Conservation (phyloP, 1,140 invertebrate genomes). For the Drosophila parabipectinata region DNA sequence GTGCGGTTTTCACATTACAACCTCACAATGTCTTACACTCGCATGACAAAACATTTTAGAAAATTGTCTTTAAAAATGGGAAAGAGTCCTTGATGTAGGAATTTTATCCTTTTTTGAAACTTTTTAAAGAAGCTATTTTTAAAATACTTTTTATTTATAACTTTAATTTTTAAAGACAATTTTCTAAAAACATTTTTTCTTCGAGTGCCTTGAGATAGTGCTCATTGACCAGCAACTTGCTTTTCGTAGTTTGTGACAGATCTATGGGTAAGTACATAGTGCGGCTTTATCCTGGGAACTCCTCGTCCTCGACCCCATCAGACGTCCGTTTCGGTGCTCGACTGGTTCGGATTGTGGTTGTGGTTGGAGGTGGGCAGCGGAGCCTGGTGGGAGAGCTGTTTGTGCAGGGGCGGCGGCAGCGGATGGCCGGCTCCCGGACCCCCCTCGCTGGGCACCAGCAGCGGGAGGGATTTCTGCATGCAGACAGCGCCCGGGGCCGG, state of each 20-base stretch:
- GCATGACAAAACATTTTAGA: neutral
- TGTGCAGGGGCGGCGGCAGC: constrained; percentile 49
- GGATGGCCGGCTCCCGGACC: constrained; percentile 4
- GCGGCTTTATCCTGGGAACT: constrained; percentile 11
- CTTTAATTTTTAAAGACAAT: neutral
- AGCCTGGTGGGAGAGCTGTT: constrained; percentile 66
- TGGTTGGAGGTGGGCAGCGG: constrained; percentile 49
- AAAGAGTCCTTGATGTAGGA: no score
- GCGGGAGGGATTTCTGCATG: constrained; percentile 49
- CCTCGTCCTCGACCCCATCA: constrained; percentile 33
- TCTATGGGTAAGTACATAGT: constrained; percentile 39
- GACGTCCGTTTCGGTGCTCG: constrained; percentile 72
- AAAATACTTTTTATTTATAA: neutral
- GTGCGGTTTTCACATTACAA: constrained; percentile 45
- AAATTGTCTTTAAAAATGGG: neutral
- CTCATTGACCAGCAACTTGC: constrained; percentile 16
- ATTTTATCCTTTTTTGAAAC: neutral
- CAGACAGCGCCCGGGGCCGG: constrained; percentile 36
- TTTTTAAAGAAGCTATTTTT: no score
- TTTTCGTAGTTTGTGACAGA: constrained; percentile 33
- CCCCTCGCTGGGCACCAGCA: constrained; percentile 38
- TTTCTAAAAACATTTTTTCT: neutral
- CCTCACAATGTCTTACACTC: constrained; percentile 13
- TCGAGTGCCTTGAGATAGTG: constrained; percentile 6
- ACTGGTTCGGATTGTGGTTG: constrained; percentile 28